These are phyloP conservation scores for Myiagra hebetior DNA, from an alignment of 2,113 vertebrate genomes.

Conservation along the genomic window DNA sequence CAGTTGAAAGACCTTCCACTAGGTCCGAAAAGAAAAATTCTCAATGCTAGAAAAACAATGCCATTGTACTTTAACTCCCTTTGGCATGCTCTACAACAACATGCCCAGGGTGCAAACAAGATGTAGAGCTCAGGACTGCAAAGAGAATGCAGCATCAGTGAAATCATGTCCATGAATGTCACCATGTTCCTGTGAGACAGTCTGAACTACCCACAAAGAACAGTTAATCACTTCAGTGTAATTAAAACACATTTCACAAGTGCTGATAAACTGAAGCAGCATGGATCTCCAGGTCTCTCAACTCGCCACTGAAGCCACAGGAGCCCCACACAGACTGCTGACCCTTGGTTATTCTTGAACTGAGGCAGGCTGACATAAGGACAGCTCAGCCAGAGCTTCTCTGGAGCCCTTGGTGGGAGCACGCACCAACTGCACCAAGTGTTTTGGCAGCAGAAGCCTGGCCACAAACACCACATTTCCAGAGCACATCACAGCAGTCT, in stretches of 20 bases:
- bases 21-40: neutral
- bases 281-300: neutral
- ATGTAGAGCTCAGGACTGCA: neutral
- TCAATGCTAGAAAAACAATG: neutral
- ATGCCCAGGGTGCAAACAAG: neutral
- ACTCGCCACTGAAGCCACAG: neutral
- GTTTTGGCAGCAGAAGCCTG: neutral
- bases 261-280: neutral
- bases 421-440: accelerated
- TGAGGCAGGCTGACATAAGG: neutral
- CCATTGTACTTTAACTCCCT: neutral
- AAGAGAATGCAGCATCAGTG: neutral
- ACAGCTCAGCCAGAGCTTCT: neutral
- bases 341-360: neutral
- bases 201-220: neutral
- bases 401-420: neutral
- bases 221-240: neutral
- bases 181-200: accelerated
- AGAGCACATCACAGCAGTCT: accelerated
- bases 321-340: neutral
- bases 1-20: neutral
- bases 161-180: accelerated
- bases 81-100: neutral
- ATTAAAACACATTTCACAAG: neutral
- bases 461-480: neutral